These are phyloP conservation scores for Ormyrus labotus DNA, from an alignment of 2,888 invertebrate species.

Conservation along the genomic window DNA sequence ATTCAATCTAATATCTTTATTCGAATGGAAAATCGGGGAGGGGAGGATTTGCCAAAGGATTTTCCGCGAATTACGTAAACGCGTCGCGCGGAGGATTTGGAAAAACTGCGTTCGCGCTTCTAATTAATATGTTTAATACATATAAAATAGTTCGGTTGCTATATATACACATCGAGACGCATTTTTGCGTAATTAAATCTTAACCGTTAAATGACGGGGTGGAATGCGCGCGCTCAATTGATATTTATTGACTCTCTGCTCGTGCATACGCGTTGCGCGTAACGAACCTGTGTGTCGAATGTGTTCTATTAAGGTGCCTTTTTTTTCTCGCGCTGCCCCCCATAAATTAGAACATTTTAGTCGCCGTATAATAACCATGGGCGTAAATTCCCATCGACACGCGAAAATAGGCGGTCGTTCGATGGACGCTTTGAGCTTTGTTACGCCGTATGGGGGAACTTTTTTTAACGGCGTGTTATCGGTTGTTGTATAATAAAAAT, in stretches of 20 bases:
- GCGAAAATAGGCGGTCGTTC: conserved; percentile 14
- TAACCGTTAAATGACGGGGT: not conserved
- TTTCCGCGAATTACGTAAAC: conserved; percentile 28
- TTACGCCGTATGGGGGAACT: no score
- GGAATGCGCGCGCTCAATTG: conserved; percentile 26
- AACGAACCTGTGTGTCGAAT: conserved; percentile 8
- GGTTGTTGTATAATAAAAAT: no score
- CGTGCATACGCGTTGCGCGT: not conserved
- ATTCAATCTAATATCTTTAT: conserved; percentile 8
- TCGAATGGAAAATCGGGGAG: not conserved
- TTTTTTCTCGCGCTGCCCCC: not conserved
- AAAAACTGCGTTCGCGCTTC: not conserved
- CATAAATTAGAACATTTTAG: conserved; percentile 25
- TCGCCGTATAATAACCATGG: not conserved
- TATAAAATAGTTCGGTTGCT: conserved; percentile 5
- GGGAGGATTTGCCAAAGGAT: not conserved
- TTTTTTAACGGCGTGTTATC: no score
- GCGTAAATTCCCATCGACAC: conserved; percentile 7
- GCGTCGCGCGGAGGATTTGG: not conserved
- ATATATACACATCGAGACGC: no score
- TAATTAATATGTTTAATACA: conserved; percentile 15
- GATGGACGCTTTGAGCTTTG: no score
- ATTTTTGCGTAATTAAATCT: conserved; percentile 35
- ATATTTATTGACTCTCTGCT: conserved; percentile 22
- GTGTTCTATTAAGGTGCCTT: not conserved